Conservation (phyloP, 1,140 invertebrate genomes). For the Sipha flava region DNA sequence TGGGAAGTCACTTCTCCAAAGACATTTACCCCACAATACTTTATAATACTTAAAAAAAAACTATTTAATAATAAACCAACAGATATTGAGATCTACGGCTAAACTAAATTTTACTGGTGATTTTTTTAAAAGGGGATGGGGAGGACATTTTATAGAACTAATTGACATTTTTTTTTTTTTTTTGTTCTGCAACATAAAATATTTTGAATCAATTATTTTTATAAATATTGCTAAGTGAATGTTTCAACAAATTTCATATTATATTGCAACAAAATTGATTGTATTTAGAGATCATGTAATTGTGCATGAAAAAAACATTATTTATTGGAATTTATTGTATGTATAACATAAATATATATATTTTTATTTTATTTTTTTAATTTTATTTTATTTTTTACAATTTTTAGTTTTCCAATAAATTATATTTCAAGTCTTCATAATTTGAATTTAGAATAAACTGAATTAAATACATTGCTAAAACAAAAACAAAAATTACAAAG, state of each 20-base stretch:
- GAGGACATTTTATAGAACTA: conserved; percentile 10
- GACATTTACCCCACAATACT: conserved; percentile 29
- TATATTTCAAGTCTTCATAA: conserved; percentile 27
- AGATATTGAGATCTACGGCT: conserved; percentile 32
- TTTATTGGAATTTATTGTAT: conserved; percentile 30
- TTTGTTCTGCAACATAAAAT: conserved; percentile 27
- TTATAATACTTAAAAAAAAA: conserved; percentile 31
- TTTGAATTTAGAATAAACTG: conserved; percentile 26
- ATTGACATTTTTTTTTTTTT: conserved; percentile 23
- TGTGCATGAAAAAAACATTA: conserved; percentile 25
- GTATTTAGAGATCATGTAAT: conserved; percentile 29
- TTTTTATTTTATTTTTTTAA: neutral
- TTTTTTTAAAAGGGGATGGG: neutral
- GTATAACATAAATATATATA: conserved; percentile 20
- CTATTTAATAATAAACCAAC: conserved; percentile 29
- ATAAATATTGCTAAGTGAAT: conserved; percentile 15
- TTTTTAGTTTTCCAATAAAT: conserved; percentile 24
- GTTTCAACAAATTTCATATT: conserved; percentile 18
- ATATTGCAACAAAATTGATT: conserved; percentile 32
- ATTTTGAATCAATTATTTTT: neutral
- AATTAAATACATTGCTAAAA: conserved; percentile 19
- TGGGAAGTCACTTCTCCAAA: conserved; percentile 26
- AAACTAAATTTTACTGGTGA: conserved; percentile 23
- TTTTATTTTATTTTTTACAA: conserved; percentile 1
- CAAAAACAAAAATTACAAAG: conserved; percentile 14